Conservation (phyloP, 1,140 invertebrate genomes). For the Orius insidiosus region DNA sequence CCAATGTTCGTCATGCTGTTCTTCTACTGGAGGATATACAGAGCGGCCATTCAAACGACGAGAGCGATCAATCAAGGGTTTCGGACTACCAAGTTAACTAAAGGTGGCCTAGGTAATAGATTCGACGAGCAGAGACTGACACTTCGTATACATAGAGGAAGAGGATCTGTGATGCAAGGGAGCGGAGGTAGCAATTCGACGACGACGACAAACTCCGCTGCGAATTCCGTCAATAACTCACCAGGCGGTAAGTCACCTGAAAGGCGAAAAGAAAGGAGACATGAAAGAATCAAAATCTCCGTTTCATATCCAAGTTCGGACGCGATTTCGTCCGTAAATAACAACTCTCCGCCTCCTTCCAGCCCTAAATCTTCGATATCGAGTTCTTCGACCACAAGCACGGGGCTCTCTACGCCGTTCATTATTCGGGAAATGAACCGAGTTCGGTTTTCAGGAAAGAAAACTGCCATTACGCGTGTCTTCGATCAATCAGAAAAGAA, state of each 20-base stretch:
- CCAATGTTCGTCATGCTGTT: conserved; percentile 93
- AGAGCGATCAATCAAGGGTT: conserved; percentile 83
- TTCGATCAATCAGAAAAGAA: conserved; percentile 7
- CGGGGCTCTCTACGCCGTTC: conserved; percentile 34
- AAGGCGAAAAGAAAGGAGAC: conserved; percentile 22
- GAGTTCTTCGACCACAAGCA: conserved; percentile 14
- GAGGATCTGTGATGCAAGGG: conserved; percentile 36
- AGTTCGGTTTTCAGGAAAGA: conserved; percentile 22
- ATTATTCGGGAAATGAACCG: conserved; percentile 34
- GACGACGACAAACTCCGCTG: conserved; percentile 16
- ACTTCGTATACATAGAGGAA: conserved; percentile 75
- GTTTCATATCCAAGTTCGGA: conserved; percentile 66
- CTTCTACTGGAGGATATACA: conserved; percentile 92
- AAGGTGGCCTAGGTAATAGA: conserved; percentile 37
- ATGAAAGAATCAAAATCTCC: conserved; percentile 61
- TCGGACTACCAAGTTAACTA: conserved; percentile 65
- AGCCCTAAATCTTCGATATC: conserved; percentile 15
- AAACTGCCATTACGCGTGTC: conserved; percentile 29
- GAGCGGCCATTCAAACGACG: conserved; percentile 75
- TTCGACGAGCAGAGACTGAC: conserved; percentile 78
- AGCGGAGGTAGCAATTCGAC: conserved; percentile 33
- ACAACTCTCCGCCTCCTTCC: conserved; percentile 20
- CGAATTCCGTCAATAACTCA: conserved; percentile 19
- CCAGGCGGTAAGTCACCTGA: conserved; percentile 16
- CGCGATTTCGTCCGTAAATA: conserved; percentile 33